Conservation (phyloP, 2,797 vertebrate species). For the Aphelocoma californica region DNA sequence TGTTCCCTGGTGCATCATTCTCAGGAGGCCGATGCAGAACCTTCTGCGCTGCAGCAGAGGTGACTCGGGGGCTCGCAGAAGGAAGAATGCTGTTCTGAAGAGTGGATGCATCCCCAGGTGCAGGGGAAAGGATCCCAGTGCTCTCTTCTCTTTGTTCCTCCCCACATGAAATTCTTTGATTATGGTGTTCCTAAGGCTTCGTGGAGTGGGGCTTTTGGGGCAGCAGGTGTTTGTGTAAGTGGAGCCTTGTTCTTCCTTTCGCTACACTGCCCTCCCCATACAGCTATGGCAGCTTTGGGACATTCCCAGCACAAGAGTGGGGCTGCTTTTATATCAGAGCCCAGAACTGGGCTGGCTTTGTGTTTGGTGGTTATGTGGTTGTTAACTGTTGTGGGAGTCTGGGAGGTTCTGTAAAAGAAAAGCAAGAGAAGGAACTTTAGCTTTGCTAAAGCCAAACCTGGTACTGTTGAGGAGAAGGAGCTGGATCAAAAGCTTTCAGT, state of each 20-base stretch:
- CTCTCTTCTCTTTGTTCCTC: constrained; percentile 15
- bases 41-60: background rate
- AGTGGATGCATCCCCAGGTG: background rate
- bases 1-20: background rate
- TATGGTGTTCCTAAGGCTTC: background rate
- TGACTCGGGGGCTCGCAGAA: background rate
- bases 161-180: background rate
- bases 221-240: background rate
- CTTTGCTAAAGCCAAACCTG: background rate
- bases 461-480: background rate
- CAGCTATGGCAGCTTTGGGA: background rate
- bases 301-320: background rate
- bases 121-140: background rate
- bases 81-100: constrained; percentile 8
- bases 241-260: background rate
- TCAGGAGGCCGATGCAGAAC: background rate
- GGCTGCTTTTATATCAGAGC: background rate
- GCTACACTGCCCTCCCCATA: background rate
- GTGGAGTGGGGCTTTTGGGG: background rate
- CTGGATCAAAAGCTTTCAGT: background rate
- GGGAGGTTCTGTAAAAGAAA: background rate
- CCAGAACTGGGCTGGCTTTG: background rate
- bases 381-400: background rate
- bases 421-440: background rate
- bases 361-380: background rate